Base-by-base conservation (phyloP, 2,888 invertebrate species). In the Microctonus hyperodae region DNA sequence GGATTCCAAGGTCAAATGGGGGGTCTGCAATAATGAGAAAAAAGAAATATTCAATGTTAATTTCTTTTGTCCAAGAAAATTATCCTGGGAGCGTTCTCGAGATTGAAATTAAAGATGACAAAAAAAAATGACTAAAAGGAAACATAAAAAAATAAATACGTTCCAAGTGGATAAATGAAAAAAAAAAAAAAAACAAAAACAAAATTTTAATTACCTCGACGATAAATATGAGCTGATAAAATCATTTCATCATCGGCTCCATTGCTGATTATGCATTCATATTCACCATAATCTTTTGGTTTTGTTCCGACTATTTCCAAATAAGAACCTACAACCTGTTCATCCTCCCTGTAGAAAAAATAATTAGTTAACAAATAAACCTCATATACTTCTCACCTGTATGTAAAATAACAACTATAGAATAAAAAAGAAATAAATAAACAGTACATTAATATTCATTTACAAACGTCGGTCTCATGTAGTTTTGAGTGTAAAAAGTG, bases 321-420 rank as follows among this genome's bases (percentile, higher is more conserved):
- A 80, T 91, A 92, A 4, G 91, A 88, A 0, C 92, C 92, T 75
- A 91, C 88, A 53, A 91, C 91, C 79, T 91, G 90, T 60, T 88
- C 87, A 67, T 90, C 88, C 74, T 92, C 92, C 69, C 92, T 92
- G 87, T 13, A 85, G 37, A 56, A 16, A 48, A 56, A 4, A 35
- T 31, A 40, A 55, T 61, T 23, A 22, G 37, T 22, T 9, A 53
- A 44, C 2, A 25, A 6, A 53, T 23, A 5, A 28, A 10, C 5
- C 13, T n/a, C 23, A n/a, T 22, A n/a, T 4, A 53, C n/a, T 53
- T 7, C 7, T 10, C 6, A 53, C 13, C 25, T 53, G 7, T 25
- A 53, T n/a, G n/a, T n/a, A 53, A 53, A 53, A 10, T 28, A 55
- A 13, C 20, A 13, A 16, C n/a, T n/a, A 55, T 6, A 33, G 16